Conservation (phyloP, 2,888 invertebrate species). For the Syritta pipiens region DNA sequence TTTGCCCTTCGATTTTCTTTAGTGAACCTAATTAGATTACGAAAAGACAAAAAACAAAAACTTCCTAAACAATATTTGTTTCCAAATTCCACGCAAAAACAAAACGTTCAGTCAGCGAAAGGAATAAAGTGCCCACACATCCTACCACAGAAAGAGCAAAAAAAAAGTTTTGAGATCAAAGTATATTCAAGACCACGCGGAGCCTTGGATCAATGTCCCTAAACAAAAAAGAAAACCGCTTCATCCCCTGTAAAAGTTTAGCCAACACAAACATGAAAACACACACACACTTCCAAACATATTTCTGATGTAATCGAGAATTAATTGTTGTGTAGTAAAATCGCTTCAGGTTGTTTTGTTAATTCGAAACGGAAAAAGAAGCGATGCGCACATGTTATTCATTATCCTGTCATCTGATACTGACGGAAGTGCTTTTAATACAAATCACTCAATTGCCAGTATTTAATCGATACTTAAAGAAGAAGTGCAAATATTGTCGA, state of each 20-base stretch:
- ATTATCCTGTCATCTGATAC: not conserved
- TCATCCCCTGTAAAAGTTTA: no score
- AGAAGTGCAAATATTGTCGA: not conserved
- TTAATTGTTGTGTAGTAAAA: not conserved
- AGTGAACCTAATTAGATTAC: no score
- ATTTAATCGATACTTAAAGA: not conserved
- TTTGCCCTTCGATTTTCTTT: no score
- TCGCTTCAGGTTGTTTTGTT: not conserved
- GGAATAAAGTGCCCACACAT: no score
- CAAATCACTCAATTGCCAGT: conserved; percentile 3
- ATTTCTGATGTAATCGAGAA: not conserved
- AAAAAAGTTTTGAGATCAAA: not conserved
- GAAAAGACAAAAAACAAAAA: no score
- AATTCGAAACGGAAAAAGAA: not conserved
- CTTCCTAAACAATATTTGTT: no score
- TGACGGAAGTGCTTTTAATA: not conserved
- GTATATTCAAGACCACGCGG: not conserved
- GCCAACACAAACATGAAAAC: not conserved
- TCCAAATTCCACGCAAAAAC: no score
- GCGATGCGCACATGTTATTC: conserved; percentile 1
- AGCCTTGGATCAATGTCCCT: no score
- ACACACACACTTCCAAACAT: not conserved
- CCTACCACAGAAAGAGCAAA: no score
- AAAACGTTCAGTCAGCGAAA: no score
- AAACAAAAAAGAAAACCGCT: no score